Conservation (phyloP, 2,888 invertebrate genomes). For the Tachina lurida region DNA sequence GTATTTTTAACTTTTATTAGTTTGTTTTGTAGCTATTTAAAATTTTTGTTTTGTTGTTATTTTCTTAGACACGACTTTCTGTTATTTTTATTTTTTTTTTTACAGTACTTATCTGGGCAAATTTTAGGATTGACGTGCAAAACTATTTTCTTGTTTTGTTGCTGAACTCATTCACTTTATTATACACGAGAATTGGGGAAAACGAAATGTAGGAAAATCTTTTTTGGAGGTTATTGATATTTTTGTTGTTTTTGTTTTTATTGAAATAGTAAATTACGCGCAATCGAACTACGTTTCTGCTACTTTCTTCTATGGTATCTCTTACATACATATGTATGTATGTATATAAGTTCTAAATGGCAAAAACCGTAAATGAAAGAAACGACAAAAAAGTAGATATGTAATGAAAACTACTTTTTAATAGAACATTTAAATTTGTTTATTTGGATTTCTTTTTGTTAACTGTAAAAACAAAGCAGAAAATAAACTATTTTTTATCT, state of each 20-base stretch:
- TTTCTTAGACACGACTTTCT: slow-evolving; percentile 25
- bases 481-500: slow-evolving; percentile 9
- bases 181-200: slow-evolving; percentile 33
- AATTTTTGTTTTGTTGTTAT: slow-evolving; percentile 46
- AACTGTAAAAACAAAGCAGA: slow-evolving; percentile 21
- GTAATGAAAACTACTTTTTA: slow-evolving; percentile 48
- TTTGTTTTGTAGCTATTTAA: slow-evolving; percentile 31
- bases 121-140: slow-evolving; percentile 55
- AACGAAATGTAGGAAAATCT: slow-evolving; percentile 26
- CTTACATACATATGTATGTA: too few relatives aligned
- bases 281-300: slow-evolving; percentile 59
- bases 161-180: slow-evolving; percentile 37
- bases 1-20: slow-evolving; percentile 15
- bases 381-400: slow-evolving; percentile 20
- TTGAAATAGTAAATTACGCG: slow-evolving; percentile 64
- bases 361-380: slow-evolving; percentile 48
- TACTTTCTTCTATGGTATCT: slow-evolving; percentile 8
- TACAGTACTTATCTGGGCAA: slow-evolving; percentile 30
- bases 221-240: slow-evolving; percentile 42
- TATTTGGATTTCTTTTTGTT: slow-evolving; percentile 16
- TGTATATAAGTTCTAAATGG: slow-evolving; percentile 25
- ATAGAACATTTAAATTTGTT: slow-evolving; percentile 38
- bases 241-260: slow-evolving; percentile 42
- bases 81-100: slow-evolving; percentile 10
- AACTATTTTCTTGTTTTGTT: slow-evolving; percentile 53